Evolutionary conservation across 2,113 vertebrate genomes (phyloP).

Genomic region (Rhinolophus sinicus): DNA sequence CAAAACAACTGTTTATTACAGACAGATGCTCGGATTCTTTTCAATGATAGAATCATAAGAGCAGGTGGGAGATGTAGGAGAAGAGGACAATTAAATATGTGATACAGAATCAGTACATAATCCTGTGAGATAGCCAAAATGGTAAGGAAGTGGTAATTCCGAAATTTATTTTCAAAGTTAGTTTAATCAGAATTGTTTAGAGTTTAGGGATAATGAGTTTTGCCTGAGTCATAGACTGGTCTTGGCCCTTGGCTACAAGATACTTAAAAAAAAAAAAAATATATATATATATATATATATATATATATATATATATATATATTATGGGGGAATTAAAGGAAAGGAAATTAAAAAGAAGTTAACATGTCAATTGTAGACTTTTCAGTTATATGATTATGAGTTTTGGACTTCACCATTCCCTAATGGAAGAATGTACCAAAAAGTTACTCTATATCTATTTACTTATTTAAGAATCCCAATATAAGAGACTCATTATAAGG

Average conservation of each 20-base stretch:
- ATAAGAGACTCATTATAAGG: not conserved
- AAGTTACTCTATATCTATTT: not conserved
- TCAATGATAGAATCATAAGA: slow-evolving; percentile 42
- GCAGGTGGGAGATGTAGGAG: not conserved
- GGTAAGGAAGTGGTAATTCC: not conserved
- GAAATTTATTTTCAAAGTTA: slow-evolving; percentile 52
- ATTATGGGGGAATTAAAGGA: not conserved
- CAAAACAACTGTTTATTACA: slow-evolving; percentile 16
- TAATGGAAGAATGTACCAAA: not conserved
- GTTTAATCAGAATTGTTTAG: slow-evolving; percentile 11
- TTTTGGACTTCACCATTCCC: not conserved
- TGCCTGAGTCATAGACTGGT: not conserved
- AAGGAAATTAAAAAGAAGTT: not conserved
- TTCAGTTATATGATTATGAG: not conserved
- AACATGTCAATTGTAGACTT: not conserved
- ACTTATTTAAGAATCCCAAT: slow-evolving; percentile 24
- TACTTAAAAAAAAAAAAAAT: not conserved
- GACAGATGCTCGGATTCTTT: slow-evolving; percentile 9
- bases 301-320: too few relatives aligned
- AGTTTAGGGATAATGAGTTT: not conserved
- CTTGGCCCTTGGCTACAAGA: not conserved
- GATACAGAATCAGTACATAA: not conserved
- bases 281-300: too few relatives aligned
- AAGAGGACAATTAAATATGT: not conserved
- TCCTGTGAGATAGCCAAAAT: not conserved